Percentiles rank a stretch among this genome's conserved stretches.
Conservation (phyloP, 2,888 invertebrate species). For the Lithosia quadra region DNA sequence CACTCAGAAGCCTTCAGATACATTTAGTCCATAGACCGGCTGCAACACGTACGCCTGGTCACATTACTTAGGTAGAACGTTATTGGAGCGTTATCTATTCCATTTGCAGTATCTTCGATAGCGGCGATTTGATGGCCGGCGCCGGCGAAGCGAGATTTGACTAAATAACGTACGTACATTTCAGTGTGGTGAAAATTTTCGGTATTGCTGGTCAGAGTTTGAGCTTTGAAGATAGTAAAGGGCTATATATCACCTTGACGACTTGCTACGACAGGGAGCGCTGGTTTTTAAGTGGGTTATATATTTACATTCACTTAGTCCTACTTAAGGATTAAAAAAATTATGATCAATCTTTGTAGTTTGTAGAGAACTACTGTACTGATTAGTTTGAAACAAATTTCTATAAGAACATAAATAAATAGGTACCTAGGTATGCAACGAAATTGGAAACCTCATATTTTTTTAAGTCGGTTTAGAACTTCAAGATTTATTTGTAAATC, state of each 20-base stretch:
- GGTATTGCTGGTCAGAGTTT: not conserved
- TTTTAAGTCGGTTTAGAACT: not conserved
- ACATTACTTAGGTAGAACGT: slow-evolving; percentile 45
- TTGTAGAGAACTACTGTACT: too few species aligned
- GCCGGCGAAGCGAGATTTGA: slow-evolving; percentile 36
- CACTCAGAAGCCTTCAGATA: not conserved
- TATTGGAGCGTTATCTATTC: slow-evolving; percentile 67
- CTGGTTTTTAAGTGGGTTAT: too few species aligned
- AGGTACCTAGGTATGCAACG: not conserved
- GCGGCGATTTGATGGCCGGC: slow-evolving; percentile 63
- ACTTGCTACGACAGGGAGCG: too few species aligned
- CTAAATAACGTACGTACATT: slow-evolving; percentile 23
- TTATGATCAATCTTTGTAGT: too few species aligned
- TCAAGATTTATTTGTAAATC: not conserved
- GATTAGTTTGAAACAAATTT: not conserved
- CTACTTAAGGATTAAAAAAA: too few species aligned
- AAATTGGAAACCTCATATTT: not conserved
- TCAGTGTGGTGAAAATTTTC: not conserved
- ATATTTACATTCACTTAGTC: too few species aligned
- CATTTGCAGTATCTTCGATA: slow-evolving; percentile 77
- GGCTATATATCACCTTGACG: too few species aligned
- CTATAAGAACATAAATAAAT: too few species aligned
- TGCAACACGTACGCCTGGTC: slow-evolving; percentile 27
- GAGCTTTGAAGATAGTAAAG: not conserved
- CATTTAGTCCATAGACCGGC: slow-evolving; percentile 11